Percentiles rank a stretch among this genome's conserved stretches.
phyloP scores from a whole-genome alignment of 2,113 vertebrate genomes.

The Vidua macroura region DNA sequence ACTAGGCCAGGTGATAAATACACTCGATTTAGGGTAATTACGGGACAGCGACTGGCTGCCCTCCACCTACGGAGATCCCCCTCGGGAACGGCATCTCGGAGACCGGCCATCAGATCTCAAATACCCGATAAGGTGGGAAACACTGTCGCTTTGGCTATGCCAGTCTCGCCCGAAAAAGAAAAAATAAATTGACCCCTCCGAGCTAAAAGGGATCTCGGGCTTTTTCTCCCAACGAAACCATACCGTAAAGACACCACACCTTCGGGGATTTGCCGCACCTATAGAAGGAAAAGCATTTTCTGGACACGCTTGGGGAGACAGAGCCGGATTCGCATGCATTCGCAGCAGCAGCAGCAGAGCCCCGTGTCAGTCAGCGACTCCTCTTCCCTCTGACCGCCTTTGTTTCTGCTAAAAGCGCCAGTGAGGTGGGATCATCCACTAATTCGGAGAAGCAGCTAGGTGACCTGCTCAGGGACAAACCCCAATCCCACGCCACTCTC shows the following conservation, averaged over 20 bases:
- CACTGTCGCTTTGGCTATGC: background rate
- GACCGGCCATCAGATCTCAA: background rate
- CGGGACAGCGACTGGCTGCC: background rate
- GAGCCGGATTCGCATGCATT: background rate
- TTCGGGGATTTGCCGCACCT: background rate
- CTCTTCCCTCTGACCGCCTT: background rate
- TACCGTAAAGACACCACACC: background rate
- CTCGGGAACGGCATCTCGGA: background rate
- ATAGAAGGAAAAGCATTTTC: background rate
- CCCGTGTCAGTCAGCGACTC: background rate
- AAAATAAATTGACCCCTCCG: too few species aligned
- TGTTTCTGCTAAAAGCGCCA: background rate
- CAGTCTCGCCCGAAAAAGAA: background rate
- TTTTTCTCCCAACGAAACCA: background rate
- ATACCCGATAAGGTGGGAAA: background rate
- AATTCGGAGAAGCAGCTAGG: background rate
- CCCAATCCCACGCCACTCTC: background rate
- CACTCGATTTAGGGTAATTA: background rate
- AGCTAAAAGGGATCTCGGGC: background rate
- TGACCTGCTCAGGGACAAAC: background rate
- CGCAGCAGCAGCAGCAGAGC: background rate
- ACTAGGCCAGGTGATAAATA: background rate
- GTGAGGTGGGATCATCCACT: background rate
- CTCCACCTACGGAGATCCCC: background rate
- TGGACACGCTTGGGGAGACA: accelerated